Percentiles rank a stretch among this genome's conserved stretches.
phyloP scores from a whole-genome alignment of 2,797 vertebrate genomes.

The Picus viridis region DNA sequence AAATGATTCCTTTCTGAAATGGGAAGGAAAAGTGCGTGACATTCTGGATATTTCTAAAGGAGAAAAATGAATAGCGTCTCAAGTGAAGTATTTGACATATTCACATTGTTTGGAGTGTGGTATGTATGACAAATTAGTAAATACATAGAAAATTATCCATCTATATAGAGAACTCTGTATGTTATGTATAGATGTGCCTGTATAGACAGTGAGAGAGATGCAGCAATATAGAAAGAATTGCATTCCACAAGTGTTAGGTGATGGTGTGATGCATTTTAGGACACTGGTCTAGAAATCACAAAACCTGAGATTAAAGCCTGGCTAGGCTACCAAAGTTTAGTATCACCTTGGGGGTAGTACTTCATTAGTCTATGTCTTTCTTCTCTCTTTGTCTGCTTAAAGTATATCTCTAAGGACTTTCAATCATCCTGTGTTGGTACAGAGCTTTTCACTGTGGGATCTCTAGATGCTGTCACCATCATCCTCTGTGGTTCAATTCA shows the following conservation, averaged over 20 bases:
- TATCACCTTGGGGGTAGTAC: not conserved
- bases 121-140: not conserved
- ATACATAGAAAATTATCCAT: not conserved
- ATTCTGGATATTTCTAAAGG: slow-evolving; percentile 32
- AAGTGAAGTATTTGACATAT: slow-evolving; percentile 15
- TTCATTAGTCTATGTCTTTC: not conserved
- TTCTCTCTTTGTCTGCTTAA: not conserved
- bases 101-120: not conserved
- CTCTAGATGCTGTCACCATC: not conserved
- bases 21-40: not conserved
- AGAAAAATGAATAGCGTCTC: slow-evolving; percentile 30
- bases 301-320: not conserved
- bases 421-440: not conserved
- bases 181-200: not conserved
- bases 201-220: not conserved
- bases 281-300: not conserved
- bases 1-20: slow-evolving; percentile 42
- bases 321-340: not conserved
- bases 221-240: not conserved
- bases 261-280: not conserved
- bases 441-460: not conserved
- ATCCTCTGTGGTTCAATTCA: not conserved
- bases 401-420: not conserved
- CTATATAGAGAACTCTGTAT: not conserved
- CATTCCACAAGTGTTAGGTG: not conserved